phyloP scores from a whole-genome alignment of 2,113 vertebrate species.

The Castor canadensis region DNA sequence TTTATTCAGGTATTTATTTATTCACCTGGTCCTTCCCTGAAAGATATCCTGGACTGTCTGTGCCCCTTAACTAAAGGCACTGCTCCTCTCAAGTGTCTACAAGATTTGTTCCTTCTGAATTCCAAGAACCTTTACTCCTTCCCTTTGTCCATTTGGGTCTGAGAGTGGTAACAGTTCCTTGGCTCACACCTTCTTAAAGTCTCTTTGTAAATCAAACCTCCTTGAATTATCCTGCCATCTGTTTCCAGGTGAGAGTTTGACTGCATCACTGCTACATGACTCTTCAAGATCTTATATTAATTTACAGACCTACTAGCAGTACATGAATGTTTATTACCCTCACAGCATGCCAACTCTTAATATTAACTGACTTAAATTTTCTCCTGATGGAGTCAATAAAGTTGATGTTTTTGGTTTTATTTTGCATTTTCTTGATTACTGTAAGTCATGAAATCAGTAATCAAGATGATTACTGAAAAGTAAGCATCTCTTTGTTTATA shows the following conservation, averaged over 20 bases:
- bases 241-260: constrained; percentile 26
- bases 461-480: too few relatives aligned
- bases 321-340: background rate
- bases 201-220: constrained; percentile 17
- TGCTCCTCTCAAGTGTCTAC: background rate
- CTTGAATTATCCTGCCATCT: constrained; percentile 45
- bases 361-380: background rate
- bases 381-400: background rate
- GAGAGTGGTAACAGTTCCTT: background rate
- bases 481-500: background rate
- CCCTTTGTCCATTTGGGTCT: background rate
- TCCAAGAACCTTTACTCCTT: background rate
- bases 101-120: background rate
- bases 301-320: background rate
- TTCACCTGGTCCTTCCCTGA: background rate
- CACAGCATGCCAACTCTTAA: background rate
- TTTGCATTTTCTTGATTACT: constrained; percentile 12
- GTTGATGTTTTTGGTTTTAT: background rate
- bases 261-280: background rate
- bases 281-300: background rate
- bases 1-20: background rate
- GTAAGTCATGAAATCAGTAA: too few relatives aligned
- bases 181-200: constrained; percentile 36
- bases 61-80: background rate
- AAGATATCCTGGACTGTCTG: background rate